Conservation (phyloP, 1,140 invertebrate genomes). For the Drosophila rufa region DNA sequence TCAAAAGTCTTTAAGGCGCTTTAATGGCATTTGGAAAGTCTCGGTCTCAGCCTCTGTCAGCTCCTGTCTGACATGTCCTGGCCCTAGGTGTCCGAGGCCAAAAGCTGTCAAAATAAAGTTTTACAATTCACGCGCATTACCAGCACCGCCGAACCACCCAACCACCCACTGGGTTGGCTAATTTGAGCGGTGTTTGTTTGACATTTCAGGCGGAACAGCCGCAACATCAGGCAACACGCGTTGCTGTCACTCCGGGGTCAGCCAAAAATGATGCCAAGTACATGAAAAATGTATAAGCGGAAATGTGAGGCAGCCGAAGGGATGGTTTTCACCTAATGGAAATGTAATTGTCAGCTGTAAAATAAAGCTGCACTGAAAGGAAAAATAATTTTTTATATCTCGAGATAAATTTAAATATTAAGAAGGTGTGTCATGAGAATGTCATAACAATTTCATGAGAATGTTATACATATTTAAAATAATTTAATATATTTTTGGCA, state of each 20-base stretch:
- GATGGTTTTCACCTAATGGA: conserved; percentile 60
- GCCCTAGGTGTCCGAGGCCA: conserved; percentile 66
- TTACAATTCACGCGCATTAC: conserved; percentile 70
- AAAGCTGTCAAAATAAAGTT: conserved; percentile 82
- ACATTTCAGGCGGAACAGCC: conserved; percentile 71
- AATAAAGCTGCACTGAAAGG: conserved; percentile 34
- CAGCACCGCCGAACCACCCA: conserved; percentile 1
- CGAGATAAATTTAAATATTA: no score
- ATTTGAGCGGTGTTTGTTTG: conserved; percentile 75
- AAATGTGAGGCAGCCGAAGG: conserved; percentile 16
- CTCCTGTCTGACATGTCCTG: conserved; percentile 40
- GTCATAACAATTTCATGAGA: no score
- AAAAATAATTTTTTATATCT: background rate
- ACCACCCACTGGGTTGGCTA: conserved; percentile 57
- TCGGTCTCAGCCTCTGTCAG: conserved; percentile 1
- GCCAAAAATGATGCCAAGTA: conserved; percentile 50
- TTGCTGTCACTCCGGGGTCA: conserved; percentile 63
- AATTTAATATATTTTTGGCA: no score
- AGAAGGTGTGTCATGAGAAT: no score
- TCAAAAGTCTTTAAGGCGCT: conserved; percentile 13
- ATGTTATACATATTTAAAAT: no score
- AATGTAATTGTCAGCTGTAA: conserved; percentile 77
- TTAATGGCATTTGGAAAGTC: conserved; percentile 33
- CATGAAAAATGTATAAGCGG: conserved; percentile 67
- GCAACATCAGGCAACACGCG: conserved; percentile 65